A percentile compares a stretch with the other conserved stretches of the same genome.
Conservation (phyloP, 2,113 vertebrate species). For the Tragelaphus buxtoni region DNA sequence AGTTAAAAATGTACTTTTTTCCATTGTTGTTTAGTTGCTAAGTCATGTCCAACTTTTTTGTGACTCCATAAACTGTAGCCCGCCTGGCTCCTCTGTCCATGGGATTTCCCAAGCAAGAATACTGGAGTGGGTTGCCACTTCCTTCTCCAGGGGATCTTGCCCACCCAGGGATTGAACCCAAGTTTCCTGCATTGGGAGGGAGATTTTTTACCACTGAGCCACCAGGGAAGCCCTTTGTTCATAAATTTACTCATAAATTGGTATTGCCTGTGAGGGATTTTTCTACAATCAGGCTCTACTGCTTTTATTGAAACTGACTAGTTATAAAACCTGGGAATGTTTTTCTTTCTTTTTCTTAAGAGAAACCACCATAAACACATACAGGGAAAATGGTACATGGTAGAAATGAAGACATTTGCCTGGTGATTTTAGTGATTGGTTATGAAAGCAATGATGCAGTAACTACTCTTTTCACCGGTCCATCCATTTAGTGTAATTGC, state of each 20-base stretch:
- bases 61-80: neutral
- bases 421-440: neutral
- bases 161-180: neutral
- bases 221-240: neutral
- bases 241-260: neutral
- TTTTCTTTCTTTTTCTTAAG: neutral
- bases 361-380: neutral
- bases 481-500: constrained; percentile 3
- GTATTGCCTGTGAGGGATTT: neutral
- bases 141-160: neutral
- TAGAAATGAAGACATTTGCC: neutral
- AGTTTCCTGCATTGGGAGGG: neutral
- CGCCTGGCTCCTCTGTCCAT: neutral
- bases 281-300: neutral
- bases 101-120: neutral
- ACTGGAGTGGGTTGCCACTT: neutral
- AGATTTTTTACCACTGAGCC: neutral
- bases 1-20: neutral
- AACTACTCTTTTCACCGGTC: neutral
- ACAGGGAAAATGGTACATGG: neutral
- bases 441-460: neutral
- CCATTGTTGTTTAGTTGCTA: neutral
- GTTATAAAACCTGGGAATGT: neutral
- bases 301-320: constrained; percentile 31
- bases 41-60: neutral